A percentile compares a stretch with the other conserved stretches of the same genome.
These are phyloP conservation scores for Rhinopomastus cyanomelas DNA, from an alignment of 2,113 vertebrate species.

Conservation along the genomic window DNA sequence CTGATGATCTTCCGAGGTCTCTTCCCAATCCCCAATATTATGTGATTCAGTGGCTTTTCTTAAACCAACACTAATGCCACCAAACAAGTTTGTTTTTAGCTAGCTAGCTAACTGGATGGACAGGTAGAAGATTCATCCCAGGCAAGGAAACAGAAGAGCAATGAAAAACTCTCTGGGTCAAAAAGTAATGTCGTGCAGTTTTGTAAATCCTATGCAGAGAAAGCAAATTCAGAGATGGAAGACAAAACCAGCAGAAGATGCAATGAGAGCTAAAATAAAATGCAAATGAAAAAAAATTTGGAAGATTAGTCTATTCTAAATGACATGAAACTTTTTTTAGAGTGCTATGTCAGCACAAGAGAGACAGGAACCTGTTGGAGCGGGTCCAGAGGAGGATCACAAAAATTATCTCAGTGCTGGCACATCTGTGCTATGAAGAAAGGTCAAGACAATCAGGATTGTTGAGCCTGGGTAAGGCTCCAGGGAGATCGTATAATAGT, in stretches of 20 bases:
- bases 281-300: background rate
- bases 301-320: background rate
- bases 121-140: background rate
- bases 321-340: background rate
- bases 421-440: too few species aligned
- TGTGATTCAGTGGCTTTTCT: too few species aligned
- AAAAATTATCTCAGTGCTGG: too few species aligned
- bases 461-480: too few species aligned
- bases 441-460: too few species aligned
- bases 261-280: background rate
- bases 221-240: background rate
- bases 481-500: too few species aligned
- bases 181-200: accelerated
- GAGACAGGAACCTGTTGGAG: too few species aligned
- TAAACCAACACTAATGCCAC: background rate
- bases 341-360: background rate
- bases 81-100: background rate
- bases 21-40: too few species aligned
- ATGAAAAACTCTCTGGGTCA: background rate
- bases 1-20: too few species aligned
- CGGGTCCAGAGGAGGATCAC: too few species aligned
- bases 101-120: background rate
- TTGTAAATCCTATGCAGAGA: background rate
- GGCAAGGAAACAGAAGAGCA: background rate
- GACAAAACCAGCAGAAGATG: background rate